Evolutionary conservation across 1,140 invertebrate species (phyloP).

Genomic region (Solen grandis): DNA sequence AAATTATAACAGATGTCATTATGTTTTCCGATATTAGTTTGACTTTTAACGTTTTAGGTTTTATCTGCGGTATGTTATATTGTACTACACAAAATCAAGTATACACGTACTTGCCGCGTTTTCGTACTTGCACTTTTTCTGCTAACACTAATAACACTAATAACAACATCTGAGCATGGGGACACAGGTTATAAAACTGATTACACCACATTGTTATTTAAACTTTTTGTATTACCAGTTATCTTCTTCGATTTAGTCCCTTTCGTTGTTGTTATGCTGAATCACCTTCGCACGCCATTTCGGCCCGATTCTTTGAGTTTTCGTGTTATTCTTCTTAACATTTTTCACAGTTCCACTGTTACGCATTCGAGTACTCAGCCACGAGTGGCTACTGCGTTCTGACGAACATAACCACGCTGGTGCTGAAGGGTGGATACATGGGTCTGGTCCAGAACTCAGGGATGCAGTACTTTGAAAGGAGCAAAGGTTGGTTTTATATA

Average conservation of each 20-base stretch:
- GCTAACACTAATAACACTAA: background rate
- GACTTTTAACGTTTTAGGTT: background rate
- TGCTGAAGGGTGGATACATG: slow-evolving; percentile 58
- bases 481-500: slow-evolving; percentile 61
- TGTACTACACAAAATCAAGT: too few species aligned
- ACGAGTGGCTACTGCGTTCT: slow-evolving; percentile 57
- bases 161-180: background rate
- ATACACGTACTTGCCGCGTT: too few species aligned
- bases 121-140: too few species aligned
- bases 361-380: slow-evolving; percentile 59
- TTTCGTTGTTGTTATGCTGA: background rate
- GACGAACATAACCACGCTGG: slow-evolving; percentile 59
- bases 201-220: too few species aligned
- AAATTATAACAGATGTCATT: background rate
- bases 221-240: too few species aligned
- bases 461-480: slow-evolving; percentile 60
- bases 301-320: background rate
- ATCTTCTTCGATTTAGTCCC: too few species aligned
- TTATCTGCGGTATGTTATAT: too few species aligned
- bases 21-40: background rate
- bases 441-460: slow-evolving; percentile 45
- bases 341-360: slow-evolving; percentile 57
- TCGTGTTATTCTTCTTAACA: background rate
- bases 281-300: background rate
- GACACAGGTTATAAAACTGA: too few species aligned